These are phyloP conservation scores for Prionailurus viverrinus DNA, from an alignment of 2,113 vertebrate genomes.

Conservation along the genomic window DNA sequence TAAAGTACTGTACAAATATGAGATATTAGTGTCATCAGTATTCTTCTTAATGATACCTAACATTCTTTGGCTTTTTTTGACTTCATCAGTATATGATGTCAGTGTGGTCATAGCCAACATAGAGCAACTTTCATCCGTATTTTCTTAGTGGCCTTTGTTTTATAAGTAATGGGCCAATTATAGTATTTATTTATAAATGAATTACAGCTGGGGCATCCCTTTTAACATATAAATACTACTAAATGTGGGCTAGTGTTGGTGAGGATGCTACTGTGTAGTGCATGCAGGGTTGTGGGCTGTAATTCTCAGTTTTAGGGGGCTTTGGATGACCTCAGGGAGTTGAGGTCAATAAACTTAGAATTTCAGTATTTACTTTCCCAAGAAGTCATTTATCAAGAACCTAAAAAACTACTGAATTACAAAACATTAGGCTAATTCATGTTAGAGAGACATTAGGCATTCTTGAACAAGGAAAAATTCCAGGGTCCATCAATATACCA, in stretches of 20 bases:
- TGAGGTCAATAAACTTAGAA: constrained; percentile 62
- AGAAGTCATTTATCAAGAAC: constrained; percentile 87
- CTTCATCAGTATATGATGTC: neutral
- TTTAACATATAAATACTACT: neutral
- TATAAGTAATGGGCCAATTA: neutral
- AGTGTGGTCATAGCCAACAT: neutral
- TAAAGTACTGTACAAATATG: neutral
- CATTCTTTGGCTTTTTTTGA: neutral
- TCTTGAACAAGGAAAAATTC: constrained; percentile 89
- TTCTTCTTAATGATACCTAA: neutral
- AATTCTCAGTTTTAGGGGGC: neutral
- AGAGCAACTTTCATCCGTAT: neutral
- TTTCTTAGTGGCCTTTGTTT: constrained; percentile 11
- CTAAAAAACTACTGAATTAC: constrained; percentile 88
- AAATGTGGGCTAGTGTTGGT: neutral
- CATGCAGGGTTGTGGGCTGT: neutral
- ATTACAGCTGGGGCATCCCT: neutral
- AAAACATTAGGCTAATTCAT: constrained; percentile 87
- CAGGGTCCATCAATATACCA: constrained; percentile 89
- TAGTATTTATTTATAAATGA: neutral
- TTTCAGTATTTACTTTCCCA: constrained; percentile 77
- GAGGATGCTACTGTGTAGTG: neutral
- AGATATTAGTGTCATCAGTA: neutral
- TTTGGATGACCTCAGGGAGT: neutral
- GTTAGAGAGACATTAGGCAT: constrained; percentile 93